phyloP scores from a whole-genome alignment of 1,140 invertebrate genomes.

The Drusus annulatus region DNA sequence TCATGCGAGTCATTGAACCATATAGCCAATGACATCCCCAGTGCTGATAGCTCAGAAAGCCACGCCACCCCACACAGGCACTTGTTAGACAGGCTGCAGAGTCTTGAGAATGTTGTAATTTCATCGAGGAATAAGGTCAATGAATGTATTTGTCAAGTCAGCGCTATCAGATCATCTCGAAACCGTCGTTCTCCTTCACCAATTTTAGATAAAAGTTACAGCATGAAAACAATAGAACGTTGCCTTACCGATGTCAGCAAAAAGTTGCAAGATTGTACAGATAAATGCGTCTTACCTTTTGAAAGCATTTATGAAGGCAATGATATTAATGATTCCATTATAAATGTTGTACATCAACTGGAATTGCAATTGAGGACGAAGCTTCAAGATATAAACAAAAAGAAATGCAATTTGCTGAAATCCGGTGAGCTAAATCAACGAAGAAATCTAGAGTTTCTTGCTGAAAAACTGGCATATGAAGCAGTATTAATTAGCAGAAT shows the following conservation, averaged over 20 bases:
- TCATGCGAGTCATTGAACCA: constrained; percentile 72
- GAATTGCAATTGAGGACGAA: constrained; percentile 78
- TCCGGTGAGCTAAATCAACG: constrained; percentile 77
- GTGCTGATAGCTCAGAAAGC: constrained; percentile 64
- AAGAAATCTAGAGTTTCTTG: constrained; percentile 78
- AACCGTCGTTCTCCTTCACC: constrained; percentile 73
- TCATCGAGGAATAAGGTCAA: constrained; percentile 71
- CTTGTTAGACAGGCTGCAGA: constrained; percentile 72
- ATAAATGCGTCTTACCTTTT: constrained; percentile 70
- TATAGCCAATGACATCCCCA: constrained; percentile 63
- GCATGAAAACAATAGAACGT: constrained; percentile 73
- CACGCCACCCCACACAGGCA: constrained; percentile 65
- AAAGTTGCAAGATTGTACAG: constrained; percentile 72
- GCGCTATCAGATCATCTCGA: constrained; percentile 71
- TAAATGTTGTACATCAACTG: constrained; percentile 75
- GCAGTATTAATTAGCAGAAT: constrained; percentile 77
- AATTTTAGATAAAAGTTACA: constrained; percentile 73
- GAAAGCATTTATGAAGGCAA: constrained; percentile 63
- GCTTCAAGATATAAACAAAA: constrained; percentile 76
- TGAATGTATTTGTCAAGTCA: constrained; percentile 72
- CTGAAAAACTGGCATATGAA: constrained; percentile 84
- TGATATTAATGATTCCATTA: constrained; percentile 74
- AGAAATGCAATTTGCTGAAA: constrained; percentile 74
- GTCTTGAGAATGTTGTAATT: constrained; percentile 73
- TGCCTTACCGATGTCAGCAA: constrained; percentile 74